A percentile compares a stretch with the other conserved stretches of the same genome.
Conservation (phyloP, 2,888 invertebrate genomes). For the Ichneumon xanthorius region DNA sequence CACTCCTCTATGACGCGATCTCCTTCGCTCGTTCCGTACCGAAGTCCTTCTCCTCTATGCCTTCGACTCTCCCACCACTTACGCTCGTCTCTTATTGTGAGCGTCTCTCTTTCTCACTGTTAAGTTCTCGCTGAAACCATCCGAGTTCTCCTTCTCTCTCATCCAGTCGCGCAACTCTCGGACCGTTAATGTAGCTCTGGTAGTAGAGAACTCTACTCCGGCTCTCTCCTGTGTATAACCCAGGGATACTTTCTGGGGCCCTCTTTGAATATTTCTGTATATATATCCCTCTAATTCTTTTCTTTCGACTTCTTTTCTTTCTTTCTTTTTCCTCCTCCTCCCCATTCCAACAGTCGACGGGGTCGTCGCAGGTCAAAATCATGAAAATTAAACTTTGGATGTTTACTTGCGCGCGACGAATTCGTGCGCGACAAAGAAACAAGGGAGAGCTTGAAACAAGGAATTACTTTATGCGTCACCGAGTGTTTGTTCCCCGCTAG, state of each 20-base stretch:
- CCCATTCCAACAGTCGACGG: constrained; percentile 33
- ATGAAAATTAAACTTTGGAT: constrained; percentile 28
- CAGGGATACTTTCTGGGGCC: constrained; percentile 25
- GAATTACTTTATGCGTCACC: constrained; percentile 19
- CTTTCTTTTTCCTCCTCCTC: constrained; percentile 1
- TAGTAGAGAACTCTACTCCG: constrained; percentile 44
- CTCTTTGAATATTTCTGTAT: constrained; percentile 36
- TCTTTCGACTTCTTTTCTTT: constrained; percentile 14
- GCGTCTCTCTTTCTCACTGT: constrained; percentile 13
- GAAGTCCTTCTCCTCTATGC: constrained; percentile 42
- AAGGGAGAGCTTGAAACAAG: constrained; percentile 5
- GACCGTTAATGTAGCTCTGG: constrained; percentile 65
- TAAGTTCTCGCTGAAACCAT: constrained; percentile 37
- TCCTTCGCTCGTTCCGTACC: constrained; percentile 72
- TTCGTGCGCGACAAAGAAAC: constrained; percentile 12
- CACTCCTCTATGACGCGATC: constrained; percentile 65
- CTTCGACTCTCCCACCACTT: constrained; percentile 38
- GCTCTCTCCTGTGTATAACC: constrained; percentile 24
- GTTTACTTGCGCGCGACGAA: constrained; percentile 13
- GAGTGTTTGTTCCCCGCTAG: neutral
- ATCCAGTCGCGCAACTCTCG: constrained; percentile 64
- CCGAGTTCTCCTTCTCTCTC: constrained; percentile 59
- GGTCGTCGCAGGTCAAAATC: constrained; percentile 22
- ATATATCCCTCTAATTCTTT: constrained; percentile 21
- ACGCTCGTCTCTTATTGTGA: constrained; percentile 5